Evolutionary conservation across 2,113 vertebrate genomes (phyloP), one percentile per base, ranked within the genome.

Genomic region (Australoheros scitulus): DNA sequence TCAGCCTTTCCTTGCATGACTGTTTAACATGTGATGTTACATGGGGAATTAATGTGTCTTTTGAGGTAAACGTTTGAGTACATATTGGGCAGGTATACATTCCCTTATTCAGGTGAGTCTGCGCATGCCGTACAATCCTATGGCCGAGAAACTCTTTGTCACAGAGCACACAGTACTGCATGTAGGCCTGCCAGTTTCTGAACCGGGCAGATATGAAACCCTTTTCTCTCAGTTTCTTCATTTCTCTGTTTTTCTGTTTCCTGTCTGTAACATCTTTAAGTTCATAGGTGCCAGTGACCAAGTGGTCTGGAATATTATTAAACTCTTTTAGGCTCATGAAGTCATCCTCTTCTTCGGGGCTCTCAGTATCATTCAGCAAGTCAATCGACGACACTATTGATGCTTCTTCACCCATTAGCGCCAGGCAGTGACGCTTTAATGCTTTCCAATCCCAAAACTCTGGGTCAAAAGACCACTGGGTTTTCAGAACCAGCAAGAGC

Each of bases 401-500:
- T 7, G 98, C 98, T 83, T 99, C 98, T 89, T 99, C 97, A 15
- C 98, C 98, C 98, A 99, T 99, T 56, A 99, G 95, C 3, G 96
- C 97, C 50, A 99, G 94, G 91, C 98, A 99, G 1, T 99, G 97
- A 10, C 97, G 97, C 84, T 99, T 99, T 2, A 99, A 95, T 43
- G 97, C 97, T 95, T 98, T 99, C 98, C 98, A 99, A 93, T 99
- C 98, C 98, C 98, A 99, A 90, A 98, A 99, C 91, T 99, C 98
- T 7, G 98, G 98, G 93, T 99, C 98, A 94, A 99, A 99, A 90
- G 98, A 97, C 98, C 98, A 99, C 64, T 97, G 97, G 64, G 96
- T 98, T 96, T 99, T 99, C 87, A 99, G 96, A 59, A 99, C 98
- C 77, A 99, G 95, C 81, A 99, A 94, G 32, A 99, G 97, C 81